phyloP scores from a whole-genome alignment of 2,797 vertebrate genomes.

The Clangula hyemalis region DNA sequence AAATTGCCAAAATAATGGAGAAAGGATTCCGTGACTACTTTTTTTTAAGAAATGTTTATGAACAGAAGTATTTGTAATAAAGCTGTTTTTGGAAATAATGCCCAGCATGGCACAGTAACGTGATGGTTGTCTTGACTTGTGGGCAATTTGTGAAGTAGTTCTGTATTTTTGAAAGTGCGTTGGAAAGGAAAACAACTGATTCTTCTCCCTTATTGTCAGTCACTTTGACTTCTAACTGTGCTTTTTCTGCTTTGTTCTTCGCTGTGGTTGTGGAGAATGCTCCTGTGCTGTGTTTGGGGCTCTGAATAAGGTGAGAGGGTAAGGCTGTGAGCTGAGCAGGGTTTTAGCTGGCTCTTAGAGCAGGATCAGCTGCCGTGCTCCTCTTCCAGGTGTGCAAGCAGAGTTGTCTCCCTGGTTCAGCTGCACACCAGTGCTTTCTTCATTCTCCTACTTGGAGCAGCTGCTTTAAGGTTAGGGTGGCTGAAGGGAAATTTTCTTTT shows the following conservation, averaged over 20 bases:
- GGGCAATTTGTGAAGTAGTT: neutral
- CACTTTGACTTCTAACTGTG: neutral
- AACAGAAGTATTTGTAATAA: neutral
- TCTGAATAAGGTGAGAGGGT: neutral
- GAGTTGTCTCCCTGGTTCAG: accelerated
- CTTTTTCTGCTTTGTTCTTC: neutral
- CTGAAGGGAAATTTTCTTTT: neutral
- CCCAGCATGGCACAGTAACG: neutral
- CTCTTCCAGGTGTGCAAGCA: neutral
- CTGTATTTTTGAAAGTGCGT: neutral
- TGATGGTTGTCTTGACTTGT: accelerated
- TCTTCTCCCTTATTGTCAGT: neutral
- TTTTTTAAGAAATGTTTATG: neutral
- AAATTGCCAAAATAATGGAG: neutral
- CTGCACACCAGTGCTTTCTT: neutral
- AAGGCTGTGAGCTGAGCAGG: neutral
- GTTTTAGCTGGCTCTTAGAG: neutral
- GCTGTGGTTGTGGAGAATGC: neutral
- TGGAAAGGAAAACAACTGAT: neutral
- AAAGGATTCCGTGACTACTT: accelerated
- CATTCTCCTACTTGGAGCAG: neutral
- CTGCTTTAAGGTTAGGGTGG: neutral
- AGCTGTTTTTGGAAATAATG: neutral
- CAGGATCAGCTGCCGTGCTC: neutral
- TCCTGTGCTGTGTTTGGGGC: neutral